phyloP scores from a whole-genome alignment of 92 coral and sea anemone species.

The Paragorgia papillata region DNA sequence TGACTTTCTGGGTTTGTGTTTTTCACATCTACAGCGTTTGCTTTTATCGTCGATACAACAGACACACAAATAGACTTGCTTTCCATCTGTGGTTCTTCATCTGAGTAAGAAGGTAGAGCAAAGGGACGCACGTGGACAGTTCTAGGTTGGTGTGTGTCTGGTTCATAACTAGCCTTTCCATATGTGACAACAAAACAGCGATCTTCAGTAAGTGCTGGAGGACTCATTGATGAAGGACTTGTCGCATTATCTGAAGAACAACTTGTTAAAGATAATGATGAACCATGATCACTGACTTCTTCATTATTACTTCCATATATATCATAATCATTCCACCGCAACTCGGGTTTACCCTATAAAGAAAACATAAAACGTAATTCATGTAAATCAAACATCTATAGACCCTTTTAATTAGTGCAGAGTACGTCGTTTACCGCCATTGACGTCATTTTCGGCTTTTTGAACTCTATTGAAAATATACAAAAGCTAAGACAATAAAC shows the following conservation, averaged over 20 bases:
- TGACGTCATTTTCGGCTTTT: no score
- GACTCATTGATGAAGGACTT: constrained; percentile 21
- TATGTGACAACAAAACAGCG: constrained; percentile 36
- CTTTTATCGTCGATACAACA: background rate
- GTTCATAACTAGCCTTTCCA: constrained; percentile 15
- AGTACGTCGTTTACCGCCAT: no score
- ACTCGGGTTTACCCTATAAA: background rate
- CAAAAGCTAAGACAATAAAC: no score
- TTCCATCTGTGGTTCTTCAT: constrained; percentile 41
- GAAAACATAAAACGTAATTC: background rate
- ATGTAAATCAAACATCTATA: no score
- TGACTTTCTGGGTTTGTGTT: background rate
- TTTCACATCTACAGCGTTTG: background rate
- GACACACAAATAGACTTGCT: constrained; percentile 13
- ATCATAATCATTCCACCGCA: constrained; percentile 21
- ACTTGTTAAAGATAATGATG: constrained; percentile 20
- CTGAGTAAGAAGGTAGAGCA: constrained; percentile 30
- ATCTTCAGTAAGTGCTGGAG: constrained; percentile 6
- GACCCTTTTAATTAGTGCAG: no score
- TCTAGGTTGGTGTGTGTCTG: background rate
- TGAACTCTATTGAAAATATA: no score
- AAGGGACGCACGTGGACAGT: constrained; percentile 14
- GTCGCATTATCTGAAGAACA: constrained; percentile 16
- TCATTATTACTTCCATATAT: constrained; percentile 10
- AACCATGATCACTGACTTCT: constrained; percentile 18